Conservation (phyloP, 1,140 invertebrate species). For the Gryllus bimaculatus region DNA sequence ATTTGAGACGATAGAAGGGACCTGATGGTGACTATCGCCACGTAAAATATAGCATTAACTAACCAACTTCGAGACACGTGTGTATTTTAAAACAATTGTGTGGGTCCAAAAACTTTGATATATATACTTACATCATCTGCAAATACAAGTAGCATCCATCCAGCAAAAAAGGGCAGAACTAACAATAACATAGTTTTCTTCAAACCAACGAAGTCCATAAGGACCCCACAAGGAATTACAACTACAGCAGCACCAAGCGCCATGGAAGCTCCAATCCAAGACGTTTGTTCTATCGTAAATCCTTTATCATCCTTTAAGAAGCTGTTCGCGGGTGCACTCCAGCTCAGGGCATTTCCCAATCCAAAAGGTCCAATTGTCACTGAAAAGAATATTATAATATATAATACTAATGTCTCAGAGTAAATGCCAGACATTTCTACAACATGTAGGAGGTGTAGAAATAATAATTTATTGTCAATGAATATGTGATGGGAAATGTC, state of each 20-base stretch:
- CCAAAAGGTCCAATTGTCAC: conserved; percentile 60
- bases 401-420: too few relatives aligned
- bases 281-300: conserved; percentile 35
- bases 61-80: too few relatives aligned
- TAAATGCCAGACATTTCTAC: too few relatives aligned
- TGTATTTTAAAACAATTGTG: too few relatives aligned
- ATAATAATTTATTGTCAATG: too few relatives aligned
- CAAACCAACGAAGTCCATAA: conserved; percentile 67
- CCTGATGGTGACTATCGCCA: too few relatives aligned
- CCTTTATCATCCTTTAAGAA: conserved; percentile 24
- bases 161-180: conserved; percentile 60
- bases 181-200: conserved; percentile 59
- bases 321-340: conserved; percentile 61
- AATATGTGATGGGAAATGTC: too few relatives aligned
- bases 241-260: conserved; percentile 67
- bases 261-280: conserved; percentile 65
- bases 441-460: too few relatives aligned
- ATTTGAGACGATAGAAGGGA: too few relatives aligned
- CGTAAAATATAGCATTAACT: too few relatives aligned
- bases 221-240: conserved; percentile 56
- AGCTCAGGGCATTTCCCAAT: conserved; percentile 51
- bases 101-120: too few relatives aligned
- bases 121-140: conserved; percentile 28
- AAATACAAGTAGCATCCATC: conserved; percentile 64
- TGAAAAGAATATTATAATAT: conserved; percentile 32